Evolutionary conservation across 2,888 invertebrate genomes (phyloP).

Genomic region (Chirona hameri): DNA sequence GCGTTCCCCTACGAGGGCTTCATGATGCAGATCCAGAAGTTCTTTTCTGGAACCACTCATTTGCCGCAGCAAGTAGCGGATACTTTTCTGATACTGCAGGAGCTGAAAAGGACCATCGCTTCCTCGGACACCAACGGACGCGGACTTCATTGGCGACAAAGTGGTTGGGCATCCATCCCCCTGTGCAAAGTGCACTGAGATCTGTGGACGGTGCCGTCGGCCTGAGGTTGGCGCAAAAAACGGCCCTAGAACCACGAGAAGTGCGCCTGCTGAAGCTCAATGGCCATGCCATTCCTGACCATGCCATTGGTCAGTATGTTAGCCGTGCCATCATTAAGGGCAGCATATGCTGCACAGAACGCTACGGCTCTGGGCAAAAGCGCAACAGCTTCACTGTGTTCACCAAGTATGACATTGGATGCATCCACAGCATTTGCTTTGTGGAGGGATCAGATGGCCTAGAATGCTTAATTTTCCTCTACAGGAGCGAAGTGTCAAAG

Average conservation of each 20-base stretch:
- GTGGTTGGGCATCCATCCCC: background rate
- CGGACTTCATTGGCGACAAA: background rate
- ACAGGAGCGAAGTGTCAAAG: background rate
- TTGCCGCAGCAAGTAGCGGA: background rate
- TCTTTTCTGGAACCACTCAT: background rate
- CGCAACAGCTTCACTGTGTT: background rate
- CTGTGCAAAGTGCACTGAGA: background rate
- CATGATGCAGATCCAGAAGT: background rate
- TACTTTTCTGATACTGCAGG: too few species aligned
- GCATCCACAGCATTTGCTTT: background rate
- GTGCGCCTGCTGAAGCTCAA: background rate
- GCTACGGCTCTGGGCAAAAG: background rate
- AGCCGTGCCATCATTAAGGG: background rate
- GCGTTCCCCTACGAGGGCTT: background rate
- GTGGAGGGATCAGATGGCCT: background rate
- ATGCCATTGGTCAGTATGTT: background rate
- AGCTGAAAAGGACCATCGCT: too few species aligned
- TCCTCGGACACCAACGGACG: background rate
- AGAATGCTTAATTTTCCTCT: background rate
- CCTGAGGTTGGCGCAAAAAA: background rate
- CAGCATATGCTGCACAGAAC: background rate
- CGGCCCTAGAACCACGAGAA: too few species aligned
- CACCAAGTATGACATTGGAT: background rate
- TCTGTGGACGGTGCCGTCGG: background rate
- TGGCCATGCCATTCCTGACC: background rate